Conservation (phyloP, 2,797 vertebrate species). For the Neopelma chrysocephalum region DNA sequence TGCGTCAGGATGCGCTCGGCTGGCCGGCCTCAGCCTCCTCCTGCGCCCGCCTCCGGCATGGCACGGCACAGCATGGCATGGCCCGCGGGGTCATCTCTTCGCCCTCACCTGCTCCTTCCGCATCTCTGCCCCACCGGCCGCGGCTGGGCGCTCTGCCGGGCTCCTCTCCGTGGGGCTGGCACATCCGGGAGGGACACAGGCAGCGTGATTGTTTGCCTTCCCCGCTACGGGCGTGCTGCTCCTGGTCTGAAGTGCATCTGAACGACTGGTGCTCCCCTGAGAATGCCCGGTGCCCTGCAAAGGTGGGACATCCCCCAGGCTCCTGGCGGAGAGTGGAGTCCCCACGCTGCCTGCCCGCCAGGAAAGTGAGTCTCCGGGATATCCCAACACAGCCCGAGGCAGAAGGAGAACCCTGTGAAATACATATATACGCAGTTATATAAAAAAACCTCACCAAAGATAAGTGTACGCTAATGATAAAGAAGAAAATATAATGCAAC, state of each 20-base stretch:
- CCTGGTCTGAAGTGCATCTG: not conserved
- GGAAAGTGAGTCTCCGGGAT: not conserved
- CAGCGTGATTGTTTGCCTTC: not conserved
- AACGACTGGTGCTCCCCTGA: not conserved
- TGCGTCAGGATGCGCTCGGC: slow-evolving; percentile 67
- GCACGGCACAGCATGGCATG: not conserved
- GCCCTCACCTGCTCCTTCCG: not conserved
- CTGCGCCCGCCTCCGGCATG: not conserved
- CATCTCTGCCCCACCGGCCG: not conserved
- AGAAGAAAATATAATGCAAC: not conserved
- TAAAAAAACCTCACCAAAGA: not conserved
- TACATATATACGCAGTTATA: rapidly evolving
- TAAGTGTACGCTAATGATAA: not conserved
- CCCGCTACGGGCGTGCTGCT: not conserved
- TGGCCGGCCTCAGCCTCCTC: not conserved
- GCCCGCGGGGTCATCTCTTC: not conserved
- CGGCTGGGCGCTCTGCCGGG: not conserved
- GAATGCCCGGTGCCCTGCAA: not conserved
- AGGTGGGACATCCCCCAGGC: not conserved
- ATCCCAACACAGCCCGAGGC: not conserved
- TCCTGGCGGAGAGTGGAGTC: not conserved
- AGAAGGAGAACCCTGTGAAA: not conserved
- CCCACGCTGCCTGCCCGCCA: not conserved
- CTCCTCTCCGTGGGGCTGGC: not conserved
- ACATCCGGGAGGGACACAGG: rapidly evolving